Conservation (phyloP, 2,888 invertebrate genomes). For the Chrysolina oricalcia region DNA sequence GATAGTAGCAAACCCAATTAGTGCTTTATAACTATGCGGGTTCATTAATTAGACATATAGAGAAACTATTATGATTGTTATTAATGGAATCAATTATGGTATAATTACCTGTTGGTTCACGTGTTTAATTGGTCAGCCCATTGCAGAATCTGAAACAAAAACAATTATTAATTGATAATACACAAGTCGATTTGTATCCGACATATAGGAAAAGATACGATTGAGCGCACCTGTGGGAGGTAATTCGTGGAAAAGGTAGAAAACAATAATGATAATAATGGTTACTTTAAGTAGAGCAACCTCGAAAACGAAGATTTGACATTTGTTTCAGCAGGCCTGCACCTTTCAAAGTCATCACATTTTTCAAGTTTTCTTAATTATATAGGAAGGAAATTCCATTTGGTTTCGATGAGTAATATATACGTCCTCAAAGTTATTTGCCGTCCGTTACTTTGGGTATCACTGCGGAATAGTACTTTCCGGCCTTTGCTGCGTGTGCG, state of each 20-base stretch:
- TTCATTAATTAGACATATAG: constrained; percentile 30
- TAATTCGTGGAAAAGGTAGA: background rate
- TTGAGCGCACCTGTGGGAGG: background rate
- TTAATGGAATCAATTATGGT: constrained; percentile 29
- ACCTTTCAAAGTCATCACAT: no score
- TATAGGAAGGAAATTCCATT: no score
- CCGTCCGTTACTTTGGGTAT: no score
- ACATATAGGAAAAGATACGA: background rate
- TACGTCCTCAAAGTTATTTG: no score
- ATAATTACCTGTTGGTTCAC: constrained; percentile 43
- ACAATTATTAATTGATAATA: constrained; percentile 16
- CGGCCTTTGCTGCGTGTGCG: no score
- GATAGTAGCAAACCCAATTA: constrained; percentile 34
- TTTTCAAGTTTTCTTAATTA: no score
- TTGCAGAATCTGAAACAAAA: constrained; percentile 53
- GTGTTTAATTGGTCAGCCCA: constrained; percentile 46
- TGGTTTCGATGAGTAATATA: no score
- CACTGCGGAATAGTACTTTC: no score
- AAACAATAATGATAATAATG: background rate
- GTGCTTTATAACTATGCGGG: constrained; percentile 16
- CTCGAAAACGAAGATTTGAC: background rate
- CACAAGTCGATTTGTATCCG: background rate
- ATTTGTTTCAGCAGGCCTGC: no score
- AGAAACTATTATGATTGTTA: constrained; percentile 33
- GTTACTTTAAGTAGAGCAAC: background rate